Percentiles rank a stretch among this genome's conserved stretches.
phyloP scores from a whole-genome alignment of 2,888 invertebrate species.

The Drosophila anomalata region DNA sequence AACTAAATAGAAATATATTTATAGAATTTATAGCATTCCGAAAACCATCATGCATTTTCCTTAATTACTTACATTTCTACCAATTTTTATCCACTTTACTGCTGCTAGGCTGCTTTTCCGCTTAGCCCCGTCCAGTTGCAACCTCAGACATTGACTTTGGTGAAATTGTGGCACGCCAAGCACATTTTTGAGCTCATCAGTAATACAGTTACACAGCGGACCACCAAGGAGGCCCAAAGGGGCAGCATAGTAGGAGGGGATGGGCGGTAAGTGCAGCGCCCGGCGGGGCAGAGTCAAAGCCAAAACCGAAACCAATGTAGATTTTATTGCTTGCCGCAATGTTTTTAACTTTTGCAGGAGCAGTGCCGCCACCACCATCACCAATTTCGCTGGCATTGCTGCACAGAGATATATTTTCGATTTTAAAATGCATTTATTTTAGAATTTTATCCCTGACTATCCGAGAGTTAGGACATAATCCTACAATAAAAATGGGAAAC shows the following conservation, averaged over 20 bases:
- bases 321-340: conserved; percentile 78
- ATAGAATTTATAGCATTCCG: neutral
- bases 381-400: conserved; percentile 8
- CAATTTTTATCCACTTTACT: conserved; percentile 58
- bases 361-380: conserved; percentile 2
- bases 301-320: conserved; percentile 63
- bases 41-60: neutral
- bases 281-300: conserved; percentile 32
- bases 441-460: neutral
- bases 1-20: too few species aligned
- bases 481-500: neutral
- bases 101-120: conserved; percentile 39
- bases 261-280: conserved; percentile 14
- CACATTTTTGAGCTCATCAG: conserved; percentile 55
- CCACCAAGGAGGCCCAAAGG: conserved; percentile 21
- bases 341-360: conserved; percentile 71
- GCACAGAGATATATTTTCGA: conserved; percentile 19
- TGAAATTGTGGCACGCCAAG: conserved; percentile 60
- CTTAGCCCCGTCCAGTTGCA: conserved; percentile 24
- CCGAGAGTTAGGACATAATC: neutral
- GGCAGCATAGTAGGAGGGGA: neutral
- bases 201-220: conserved; percentile 53
- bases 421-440: neutral
- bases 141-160: conserved; percentile 76
- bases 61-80: conserved; percentile 9